Evolutionary conservation across 2,797 vertebrate species (phyloP).

Genomic region (Sibirionetta formosa): DNA sequence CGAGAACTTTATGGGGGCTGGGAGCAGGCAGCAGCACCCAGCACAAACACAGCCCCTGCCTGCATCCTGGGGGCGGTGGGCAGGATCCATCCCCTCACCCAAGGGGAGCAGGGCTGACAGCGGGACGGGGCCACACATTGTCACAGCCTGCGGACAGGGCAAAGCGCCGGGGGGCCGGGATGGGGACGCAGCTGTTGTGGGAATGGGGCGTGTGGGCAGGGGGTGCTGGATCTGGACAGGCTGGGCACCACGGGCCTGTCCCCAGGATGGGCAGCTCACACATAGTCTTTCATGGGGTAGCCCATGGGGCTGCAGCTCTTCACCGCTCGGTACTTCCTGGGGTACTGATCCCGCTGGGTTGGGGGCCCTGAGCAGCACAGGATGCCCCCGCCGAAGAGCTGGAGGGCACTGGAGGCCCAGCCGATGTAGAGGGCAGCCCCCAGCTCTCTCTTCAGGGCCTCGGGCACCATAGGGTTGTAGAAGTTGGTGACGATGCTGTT

Average conservation of each 20-base stretch:
- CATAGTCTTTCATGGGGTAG: constrained; percentile 90
- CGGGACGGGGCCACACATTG: not conserved
- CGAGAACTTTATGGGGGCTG: constrained; percentile 38
- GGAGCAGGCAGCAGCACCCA: not conserved
- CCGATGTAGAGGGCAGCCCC: constrained; percentile 90
- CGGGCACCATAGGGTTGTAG: constrained; percentile 88
- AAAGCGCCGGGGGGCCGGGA: not conserved
- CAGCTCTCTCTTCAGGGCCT: constrained; percentile 89
- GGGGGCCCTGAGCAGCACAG: constrained; percentile 84
- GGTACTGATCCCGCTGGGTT: constrained; percentile 47
- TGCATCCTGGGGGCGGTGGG: too few species aligned
- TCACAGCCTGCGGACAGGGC: not conserved
- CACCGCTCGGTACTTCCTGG: constrained; percentile 77
- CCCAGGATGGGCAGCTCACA: constrained; percentile 67
- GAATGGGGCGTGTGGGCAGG: not conserved
- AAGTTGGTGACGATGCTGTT: constrained; percentile 88
- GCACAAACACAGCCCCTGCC: accelerated
- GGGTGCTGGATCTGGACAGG: accelerated
- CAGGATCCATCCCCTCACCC: not conserved
- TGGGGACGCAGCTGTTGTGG: not conserved
- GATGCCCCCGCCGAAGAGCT: constrained; percentile 84
- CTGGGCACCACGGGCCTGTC: not conserved
- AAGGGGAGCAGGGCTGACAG: not conserved
- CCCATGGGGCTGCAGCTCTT: constrained; percentile 70
- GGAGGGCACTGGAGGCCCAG: constrained; percentile 86